Evolutionary conservation across 2,888 invertebrate genomes (phyloP).

Genomic region (Melangyna quadrimaculata): DNA sequence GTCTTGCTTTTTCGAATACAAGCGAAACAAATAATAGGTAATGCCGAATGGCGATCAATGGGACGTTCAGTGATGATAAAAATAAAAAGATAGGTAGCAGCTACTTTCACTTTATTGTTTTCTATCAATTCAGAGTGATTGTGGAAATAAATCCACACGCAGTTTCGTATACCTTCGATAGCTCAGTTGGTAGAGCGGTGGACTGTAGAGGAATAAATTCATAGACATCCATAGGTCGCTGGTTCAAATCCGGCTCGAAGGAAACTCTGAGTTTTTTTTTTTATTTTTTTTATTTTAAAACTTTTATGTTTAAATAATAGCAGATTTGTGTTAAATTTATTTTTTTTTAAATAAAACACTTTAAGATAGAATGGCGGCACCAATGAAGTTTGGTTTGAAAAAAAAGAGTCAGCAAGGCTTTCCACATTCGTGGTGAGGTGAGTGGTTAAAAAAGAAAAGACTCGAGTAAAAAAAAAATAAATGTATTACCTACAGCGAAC

Average conservation of each 20-base stretch:
- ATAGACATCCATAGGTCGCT: constrained; percentile 85
- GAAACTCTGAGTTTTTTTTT: constrained; percentile 75
- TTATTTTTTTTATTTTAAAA: not conserved
- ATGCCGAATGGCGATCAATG: not conserved
- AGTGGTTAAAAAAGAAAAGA: too few species aligned
- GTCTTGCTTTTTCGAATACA: too few species aligned
- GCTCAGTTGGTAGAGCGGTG: constrained; percentile 76
- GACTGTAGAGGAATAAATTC: constrained; percentile 72
- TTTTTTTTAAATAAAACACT: too few species aligned
- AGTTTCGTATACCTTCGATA: constrained; percentile 72
- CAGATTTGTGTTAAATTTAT: too few species aligned
- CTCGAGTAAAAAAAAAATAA: too few species aligned
- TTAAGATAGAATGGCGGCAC: too few species aligned
- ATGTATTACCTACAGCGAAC: too few species aligned
- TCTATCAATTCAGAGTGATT: constrained; percentile 7
- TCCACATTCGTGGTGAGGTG: too few species aligned
- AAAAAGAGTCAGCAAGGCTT: too few species aligned
- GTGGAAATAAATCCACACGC: constrained; percentile 10
- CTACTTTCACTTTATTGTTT: constrained; percentile 6
- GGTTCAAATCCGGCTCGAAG: constrained; percentile 87
- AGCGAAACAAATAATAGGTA: not conserved
- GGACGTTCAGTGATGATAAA: not conserved
- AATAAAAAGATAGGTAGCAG: too few species aligned
- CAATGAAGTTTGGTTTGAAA: too few species aligned
- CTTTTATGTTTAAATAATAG: too few species aligned